phyloP scores from a whole-genome alignment of 2,113 vertebrate species.

The Halcyon malimbica region DNA sequence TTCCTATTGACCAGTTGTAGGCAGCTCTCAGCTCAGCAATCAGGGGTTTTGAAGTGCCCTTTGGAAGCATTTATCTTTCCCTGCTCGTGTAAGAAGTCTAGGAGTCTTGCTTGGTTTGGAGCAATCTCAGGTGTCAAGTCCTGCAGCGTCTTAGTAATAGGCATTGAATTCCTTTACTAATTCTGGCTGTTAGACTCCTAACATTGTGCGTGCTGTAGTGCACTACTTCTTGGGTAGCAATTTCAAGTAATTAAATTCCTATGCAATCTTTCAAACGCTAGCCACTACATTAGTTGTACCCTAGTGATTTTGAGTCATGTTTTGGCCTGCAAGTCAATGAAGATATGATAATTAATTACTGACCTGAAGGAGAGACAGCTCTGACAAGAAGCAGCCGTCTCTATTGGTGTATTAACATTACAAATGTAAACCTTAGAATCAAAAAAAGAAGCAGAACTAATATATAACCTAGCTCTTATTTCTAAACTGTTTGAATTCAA shows the following conservation, averaged over 20 bases:
- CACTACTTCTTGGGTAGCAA: background rate
- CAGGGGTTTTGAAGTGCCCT: background rate
- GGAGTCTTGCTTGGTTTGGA: background rate
- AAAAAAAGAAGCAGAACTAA: background rate
- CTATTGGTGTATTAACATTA: background rate
- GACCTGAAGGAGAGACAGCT: background rate
- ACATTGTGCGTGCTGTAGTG: background rate
- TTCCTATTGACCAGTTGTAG: background rate
- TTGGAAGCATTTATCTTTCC: background rate
- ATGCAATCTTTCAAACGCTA: background rate
- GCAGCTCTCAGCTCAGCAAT: background rate
- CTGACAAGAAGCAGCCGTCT: background rate
- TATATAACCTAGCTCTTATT: background rate
- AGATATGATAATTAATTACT: background rate
- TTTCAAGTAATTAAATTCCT: background rate
- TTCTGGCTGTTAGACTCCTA: background rate
- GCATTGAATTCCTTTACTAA: background rate
- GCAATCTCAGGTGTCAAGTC: background rate
- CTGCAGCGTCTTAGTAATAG: background rate
- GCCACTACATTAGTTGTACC: background rate
- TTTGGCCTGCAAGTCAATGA: background rate
- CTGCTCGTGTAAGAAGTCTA: rapidly evolving
- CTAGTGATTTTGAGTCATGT: background rate
- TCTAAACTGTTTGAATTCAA: background rate
- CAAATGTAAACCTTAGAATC: background rate